Percentiles rank a stretch among this genome's conserved stretches.
Evolutionary conservation across 2,797 vertebrate species (phyloP).

Genomic region (Sciaenops ocellatus): DNA sequence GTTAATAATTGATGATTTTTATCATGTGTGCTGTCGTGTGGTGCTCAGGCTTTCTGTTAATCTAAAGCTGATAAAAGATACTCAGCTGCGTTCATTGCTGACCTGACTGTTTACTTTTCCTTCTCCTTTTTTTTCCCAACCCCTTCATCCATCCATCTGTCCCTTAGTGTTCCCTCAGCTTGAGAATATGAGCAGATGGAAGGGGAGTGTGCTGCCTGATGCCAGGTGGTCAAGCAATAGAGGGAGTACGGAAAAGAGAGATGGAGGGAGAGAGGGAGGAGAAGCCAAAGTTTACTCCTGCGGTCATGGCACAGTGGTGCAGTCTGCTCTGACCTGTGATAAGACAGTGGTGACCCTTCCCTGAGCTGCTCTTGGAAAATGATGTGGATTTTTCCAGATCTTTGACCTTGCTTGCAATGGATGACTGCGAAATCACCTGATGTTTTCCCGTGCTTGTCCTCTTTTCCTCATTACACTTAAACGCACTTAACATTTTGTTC

Average conservation of each 20-base stretch:
- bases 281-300: constrained; percentile 42
- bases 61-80: constrained; percentile 70
- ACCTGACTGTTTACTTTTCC: constrained; percentile 72
- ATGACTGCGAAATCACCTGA: constrained; percentile 45
- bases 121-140: constrained; percentile 53
- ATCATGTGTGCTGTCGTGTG: constrained; percentile 21
- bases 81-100: constrained; percentile 53
- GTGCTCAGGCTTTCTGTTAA: constrained; percentile 39
- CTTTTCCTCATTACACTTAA: constrained; percentile 4
- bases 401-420: constrained; percentile 51
- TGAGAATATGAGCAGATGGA: constrained; percentile 82
- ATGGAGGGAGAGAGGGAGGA: constrained; percentile 19
- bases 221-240: constrained; percentile 67
- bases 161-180: constrained; percentile 58
- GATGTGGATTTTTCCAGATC: constrained; percentile 52
- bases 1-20: constrained; percentile 57
- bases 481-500: not conserved
- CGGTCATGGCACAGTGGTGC: constrained; percentile 43
- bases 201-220: constrained; percentile 42
- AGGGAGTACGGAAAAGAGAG: constrained; percentile 35
- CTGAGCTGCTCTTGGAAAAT: constrained; percentile 41
- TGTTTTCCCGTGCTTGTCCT: constrained; percentile 32
- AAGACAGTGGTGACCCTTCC: constrained; percentile 70
- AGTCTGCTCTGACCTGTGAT: constrained; percentile 73
- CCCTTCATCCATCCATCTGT: constrained; percentile 63